Conservation (phyloP, 2,888 invertebrate genomes). For the Petrolisthes cinctipes region DNA sequence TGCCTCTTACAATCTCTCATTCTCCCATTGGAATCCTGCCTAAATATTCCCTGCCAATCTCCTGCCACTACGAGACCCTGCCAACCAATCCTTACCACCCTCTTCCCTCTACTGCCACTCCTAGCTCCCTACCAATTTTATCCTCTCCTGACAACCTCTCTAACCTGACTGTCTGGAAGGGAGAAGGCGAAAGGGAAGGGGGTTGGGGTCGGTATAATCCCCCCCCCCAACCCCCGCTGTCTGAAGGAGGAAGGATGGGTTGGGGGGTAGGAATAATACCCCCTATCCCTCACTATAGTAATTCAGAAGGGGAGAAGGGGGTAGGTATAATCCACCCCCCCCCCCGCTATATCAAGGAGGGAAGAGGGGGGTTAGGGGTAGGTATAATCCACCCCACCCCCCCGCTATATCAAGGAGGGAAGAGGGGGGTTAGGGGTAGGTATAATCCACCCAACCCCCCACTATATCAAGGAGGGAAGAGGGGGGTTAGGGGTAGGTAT, state of each 20-base stretch:
- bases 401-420: background rate
- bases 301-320: background rate
- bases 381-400: background rate
- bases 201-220: background rate
- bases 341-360: background rate
- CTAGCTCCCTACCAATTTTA: too few relatives aligned
- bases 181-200: too few relatives aligned
- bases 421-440: background rate
- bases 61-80: too few relatives aligned
- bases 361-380: background rate
- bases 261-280: background rate
- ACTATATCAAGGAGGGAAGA: background rate
- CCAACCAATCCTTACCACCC: too few relatives aligned
- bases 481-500: background rate
- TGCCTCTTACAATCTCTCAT: too few relatives aligned
- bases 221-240: constrained; percentile 8
- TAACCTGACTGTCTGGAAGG: too few relatives aligned
- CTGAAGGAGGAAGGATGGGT: too few relatives aligned
- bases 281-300: background rate
- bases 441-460: background rate
- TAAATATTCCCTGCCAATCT: too few relatives aligned
- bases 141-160: too few relatives aligned
- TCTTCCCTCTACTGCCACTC: too few relatives aligned
- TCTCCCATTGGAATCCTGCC: too few relatives aligned
- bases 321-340: background rate